A percentile compares a stretch with the other conserved stretches of the same genome.
Conservation (phyloP, 2,797 vertebrate genomes). For the Aplochiton taeniatus region DNA sequence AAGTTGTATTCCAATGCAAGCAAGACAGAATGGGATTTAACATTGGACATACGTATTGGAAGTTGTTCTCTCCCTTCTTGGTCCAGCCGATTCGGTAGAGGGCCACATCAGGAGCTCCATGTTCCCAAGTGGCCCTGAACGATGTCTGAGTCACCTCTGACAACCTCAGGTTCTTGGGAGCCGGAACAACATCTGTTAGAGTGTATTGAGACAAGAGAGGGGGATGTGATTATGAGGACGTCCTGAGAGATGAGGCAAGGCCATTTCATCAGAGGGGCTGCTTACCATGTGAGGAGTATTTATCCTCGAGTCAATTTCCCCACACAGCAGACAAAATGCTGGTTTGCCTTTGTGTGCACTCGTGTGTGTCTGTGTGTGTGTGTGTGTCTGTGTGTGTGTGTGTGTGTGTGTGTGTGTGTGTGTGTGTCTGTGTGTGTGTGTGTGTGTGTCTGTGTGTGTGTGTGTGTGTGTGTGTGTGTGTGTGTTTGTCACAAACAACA, state of each 20-base stretch:
- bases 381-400: conserved; percentile 23
- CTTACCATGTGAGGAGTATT: conserved; percentile 17
- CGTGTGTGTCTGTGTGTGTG: conserved; percentile 12
- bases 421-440: conserved; percentile 11
- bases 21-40: background rate
- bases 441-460: conserved; percentile 23
- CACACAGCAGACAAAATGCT: background rate
- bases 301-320: background rate
- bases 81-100: conserved; percentile 89
- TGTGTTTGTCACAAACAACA: conserved; percentile 27
- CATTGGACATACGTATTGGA: conserved; percentile 43
- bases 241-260: conserved; percentile 30
- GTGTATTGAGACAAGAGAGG: conserved; percentile 4
- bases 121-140: conserved; percentile 91
- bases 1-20: background rate
- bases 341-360: background rate
- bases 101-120: conserved; percentile 89
- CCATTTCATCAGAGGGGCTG: conserved; percentile 15
- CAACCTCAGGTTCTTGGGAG: conserved; percentile 85
- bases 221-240: conserved; percentile 10
- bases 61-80: conserved; percentile 70
- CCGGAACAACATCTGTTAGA: conserved; percentile 85
- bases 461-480: conserved; percentile 12
- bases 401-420: background rate
- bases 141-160: conserved; percentile 85